Evolutionary conservation across 1,140 invertebrate genomes (phyloP).

Genomic region (Nasonia longicornis): DNA sequence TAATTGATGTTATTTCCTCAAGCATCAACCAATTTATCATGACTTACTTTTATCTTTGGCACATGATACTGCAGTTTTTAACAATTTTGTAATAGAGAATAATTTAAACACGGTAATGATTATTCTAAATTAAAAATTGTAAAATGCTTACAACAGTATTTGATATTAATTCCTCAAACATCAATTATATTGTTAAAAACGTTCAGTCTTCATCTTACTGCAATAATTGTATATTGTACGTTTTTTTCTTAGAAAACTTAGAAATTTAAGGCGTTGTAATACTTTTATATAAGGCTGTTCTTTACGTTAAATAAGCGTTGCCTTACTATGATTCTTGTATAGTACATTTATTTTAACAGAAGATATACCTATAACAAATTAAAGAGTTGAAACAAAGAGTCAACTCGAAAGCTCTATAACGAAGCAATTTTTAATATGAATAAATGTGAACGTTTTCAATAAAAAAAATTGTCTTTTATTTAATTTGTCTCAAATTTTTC

Average conservation of each 20-base stretch:
- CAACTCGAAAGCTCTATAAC: constrained; percentile 30
- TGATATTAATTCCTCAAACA: constrained; percentile 2
- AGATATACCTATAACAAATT: constrained; percentile 24
- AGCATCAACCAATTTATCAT: not conserved
- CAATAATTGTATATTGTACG: constrained; percentile 21
- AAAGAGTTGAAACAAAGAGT: constrained; percentile 19
- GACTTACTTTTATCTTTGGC: constrained; percentile 3
- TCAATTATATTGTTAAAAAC: not conserved
- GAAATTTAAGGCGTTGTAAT: not conserved
- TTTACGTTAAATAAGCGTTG: constrained; percentile 34
- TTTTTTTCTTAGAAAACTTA: constrained; percentile 17
- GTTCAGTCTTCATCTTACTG: not conserved
- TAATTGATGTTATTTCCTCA: constrained; percentile 24
- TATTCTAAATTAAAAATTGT: not conserved
- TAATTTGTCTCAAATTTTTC: not conserved
- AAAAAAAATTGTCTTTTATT: not conserved
- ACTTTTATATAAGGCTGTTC: constrained; percentile 35
- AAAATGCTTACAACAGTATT: not conserved
- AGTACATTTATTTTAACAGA: constrained; percentile 30
- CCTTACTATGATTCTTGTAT: constrained; percentile 30
- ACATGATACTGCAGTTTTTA: not conserved
- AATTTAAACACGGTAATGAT: not conserved
- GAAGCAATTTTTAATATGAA: constrained; percentile 34
- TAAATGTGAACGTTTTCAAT: constrained; percentile 32
- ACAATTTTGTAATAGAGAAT: not conserved